Percentiles rank a stretch among this genome's conserved stretches.
phyloP scores from a whole-genome alignment of 2,113 vertebrate species.

The Zosterops lateralis region DNA sequence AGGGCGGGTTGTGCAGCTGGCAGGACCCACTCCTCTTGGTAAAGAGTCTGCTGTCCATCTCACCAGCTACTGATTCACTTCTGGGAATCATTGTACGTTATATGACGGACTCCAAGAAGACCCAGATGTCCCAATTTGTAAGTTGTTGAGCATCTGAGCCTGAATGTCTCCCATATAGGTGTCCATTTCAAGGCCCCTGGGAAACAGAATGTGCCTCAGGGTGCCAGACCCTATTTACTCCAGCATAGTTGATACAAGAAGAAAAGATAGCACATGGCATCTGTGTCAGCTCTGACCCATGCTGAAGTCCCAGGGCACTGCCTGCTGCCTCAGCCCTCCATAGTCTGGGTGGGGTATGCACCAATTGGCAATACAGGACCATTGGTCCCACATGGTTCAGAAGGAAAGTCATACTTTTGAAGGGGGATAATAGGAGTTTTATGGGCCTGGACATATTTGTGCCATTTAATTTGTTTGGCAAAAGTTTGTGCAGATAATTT shows the following conservation, averaged over 20 bases:
- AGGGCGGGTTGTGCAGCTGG: background rate
- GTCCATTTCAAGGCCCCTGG: background rate
- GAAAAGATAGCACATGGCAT: background rate
- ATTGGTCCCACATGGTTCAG: background rate
- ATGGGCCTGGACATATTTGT: background rate
- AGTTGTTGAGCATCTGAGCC: background rate
- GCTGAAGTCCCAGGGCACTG: background rate
- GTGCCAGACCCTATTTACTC: background rate
- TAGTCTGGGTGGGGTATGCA: background rate
- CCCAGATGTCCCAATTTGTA: background rate
- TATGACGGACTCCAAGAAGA: background rate
- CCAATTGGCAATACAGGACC: background rate
- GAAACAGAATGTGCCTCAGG: background rate
- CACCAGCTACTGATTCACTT: background rate
- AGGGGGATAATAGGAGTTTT: background rate
- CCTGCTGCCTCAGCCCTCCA: background rate
- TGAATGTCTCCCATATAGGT: background rate
- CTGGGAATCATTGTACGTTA: background rate
- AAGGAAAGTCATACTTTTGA: background rate
- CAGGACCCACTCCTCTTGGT: background rate
- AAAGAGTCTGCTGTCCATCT: background rate
- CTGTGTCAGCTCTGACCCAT: background rate
- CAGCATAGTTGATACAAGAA: background rate
- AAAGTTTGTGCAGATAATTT: background rate
- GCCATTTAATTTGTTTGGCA: conserved; percentile 28